A percentile compares a stretch with the other conserved stretches of the same genome.
Conservation (phyloP, 2,888 invertebrate genomes). For the Monopis laevigella region DNA sequence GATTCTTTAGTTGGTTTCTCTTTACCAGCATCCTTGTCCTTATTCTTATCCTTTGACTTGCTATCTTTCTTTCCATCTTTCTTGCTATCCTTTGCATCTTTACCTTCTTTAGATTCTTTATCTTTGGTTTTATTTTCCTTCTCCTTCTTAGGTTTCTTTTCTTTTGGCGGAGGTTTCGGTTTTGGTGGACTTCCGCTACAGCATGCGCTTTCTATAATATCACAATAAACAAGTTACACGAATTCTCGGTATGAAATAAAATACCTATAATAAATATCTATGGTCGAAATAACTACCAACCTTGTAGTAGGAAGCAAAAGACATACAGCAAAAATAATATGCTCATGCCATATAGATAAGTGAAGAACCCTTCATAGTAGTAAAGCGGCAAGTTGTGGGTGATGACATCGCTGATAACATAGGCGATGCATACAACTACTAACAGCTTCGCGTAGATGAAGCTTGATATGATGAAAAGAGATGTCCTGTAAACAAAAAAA, state of each 20-base stretch:
- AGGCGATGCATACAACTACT: slow-evolving; percentile 92
- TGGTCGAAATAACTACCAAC: no score
- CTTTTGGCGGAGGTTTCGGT: slow-evolving; percentile 71
- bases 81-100: slow-evolving; percentile 56
- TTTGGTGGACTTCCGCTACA: slow-evolving; percentile 78
- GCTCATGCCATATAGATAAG: slow-evolving; percentile 92
- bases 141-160: slow-evolving; percentile 75
- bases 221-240: not conserved
- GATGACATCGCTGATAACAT: slow-evolving; percentile 94
- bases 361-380: slow-evolving; percentile 96
- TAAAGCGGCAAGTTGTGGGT: slow-evolving; percentile 91
- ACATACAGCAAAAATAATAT: slow-evolving; percentile 93
- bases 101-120: slow-evolving; percentile 63
- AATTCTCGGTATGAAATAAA: no score
- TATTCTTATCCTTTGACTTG: slow-evolving; percentile 66
- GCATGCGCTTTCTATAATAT: slow-evolving; percentile 77
- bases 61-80: slow-evolving; percentile 64
- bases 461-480: slow-evolving; percentile 94
- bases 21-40: slow-evolving; percentile 70
- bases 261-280: not conserved
- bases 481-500: slow-evolving; percentile 77
- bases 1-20: slow-evolving; percentile 67
- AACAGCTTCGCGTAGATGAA: slow-evolving; percentile 95
- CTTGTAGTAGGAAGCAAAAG: slow-evolving; percentile 92
- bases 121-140: slow-evolving; percentile 72